Evolutionary conservation across 2,888 invertebrate species (phyloP), one percentile per base, ranked within the genome.

Genomic region (Microchrysa polita): DNA sequence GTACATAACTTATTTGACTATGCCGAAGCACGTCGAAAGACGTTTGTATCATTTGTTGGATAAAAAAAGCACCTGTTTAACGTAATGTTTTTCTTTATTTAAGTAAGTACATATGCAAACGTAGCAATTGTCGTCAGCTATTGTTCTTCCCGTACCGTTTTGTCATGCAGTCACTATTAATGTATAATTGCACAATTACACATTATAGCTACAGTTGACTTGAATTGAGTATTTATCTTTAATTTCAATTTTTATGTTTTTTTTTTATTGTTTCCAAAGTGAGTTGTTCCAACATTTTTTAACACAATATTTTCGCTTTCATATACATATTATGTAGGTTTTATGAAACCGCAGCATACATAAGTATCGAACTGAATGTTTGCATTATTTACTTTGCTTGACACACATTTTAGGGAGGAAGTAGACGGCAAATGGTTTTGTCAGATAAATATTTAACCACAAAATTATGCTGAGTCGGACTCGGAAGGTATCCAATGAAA

Each of bases 381-480:
- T n/a, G n/a, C n/a, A n/a, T n/a, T n/a, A n/a, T n/a, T n/a, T n/a
- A n/a, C n/a, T n/a, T 34, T 5, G 27, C 27, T 34, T 34, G 27
- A 34, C 27, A 34, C 4, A 34, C 2, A 34, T 34, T 34, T 34
- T 34, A 7, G 27, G 2, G 27, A 34, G 27, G 27, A 34, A 34
- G 27, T 34, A 69, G 57, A 69, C 27, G 23, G 40, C 20, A 69
- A 69, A 57, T 69, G 18, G 69, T 55, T 40, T n/a, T 55, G 16
- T 23, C 40, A 69, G 55, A 69, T 69, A 69, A 69, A 69, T 69
- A 69, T 55, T 55, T 69, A 55, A 27, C 55, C 55, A 69, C 23
- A 40, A 34, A 34, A 34, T 18, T 57, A 57, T 55, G 69, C 40
- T 40, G 69, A 27, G 55, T 40, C 55, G 44, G 48, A 18, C 22